These are phyloP conservation scores for Azemiops feae DNA, from an alignment of 2,113 vertebrate genomes.

Conservation along the genomic window DNA sequence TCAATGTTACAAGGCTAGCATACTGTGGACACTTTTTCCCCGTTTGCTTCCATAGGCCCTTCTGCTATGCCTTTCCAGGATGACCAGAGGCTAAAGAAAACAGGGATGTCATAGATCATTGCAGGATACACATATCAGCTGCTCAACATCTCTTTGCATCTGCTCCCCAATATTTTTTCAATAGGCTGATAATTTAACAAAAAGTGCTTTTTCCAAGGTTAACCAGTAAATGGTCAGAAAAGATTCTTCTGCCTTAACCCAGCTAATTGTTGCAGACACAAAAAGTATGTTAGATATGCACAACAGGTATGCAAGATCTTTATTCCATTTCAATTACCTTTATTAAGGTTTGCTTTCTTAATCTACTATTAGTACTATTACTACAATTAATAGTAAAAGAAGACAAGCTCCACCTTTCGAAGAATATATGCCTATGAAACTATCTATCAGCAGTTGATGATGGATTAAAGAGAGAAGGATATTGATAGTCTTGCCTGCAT, in stretches of 20 bases:
- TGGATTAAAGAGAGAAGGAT: background rate
- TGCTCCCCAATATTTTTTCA: background rate
- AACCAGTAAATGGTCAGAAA: background rate
- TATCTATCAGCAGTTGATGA: background rate
- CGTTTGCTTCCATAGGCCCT: background rate
- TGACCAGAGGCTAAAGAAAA: background rate
- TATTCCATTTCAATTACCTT: background rate
- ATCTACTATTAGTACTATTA: background rate
- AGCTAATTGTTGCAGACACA: background rate
- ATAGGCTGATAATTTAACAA: background rate
- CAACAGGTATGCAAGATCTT: background rate
- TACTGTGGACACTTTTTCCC: background rate
- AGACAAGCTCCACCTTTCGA: background rate
- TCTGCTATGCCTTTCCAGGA: background rate
- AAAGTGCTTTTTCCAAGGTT: background rate
- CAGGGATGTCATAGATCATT: no score
- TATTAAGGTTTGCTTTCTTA: background rate
- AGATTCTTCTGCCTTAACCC: background rate
- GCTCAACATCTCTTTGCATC: background rate
- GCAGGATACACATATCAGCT: background rate
- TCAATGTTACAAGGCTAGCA: background rate
- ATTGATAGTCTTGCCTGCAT: background rate
- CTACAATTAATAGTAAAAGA: background rate
- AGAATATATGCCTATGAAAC: background rate
- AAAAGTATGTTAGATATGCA: background rate